Evolutionary conservation across 1,140 invertebrate species (phyloP).

Genomic region (Conus betulinus): DNA sequence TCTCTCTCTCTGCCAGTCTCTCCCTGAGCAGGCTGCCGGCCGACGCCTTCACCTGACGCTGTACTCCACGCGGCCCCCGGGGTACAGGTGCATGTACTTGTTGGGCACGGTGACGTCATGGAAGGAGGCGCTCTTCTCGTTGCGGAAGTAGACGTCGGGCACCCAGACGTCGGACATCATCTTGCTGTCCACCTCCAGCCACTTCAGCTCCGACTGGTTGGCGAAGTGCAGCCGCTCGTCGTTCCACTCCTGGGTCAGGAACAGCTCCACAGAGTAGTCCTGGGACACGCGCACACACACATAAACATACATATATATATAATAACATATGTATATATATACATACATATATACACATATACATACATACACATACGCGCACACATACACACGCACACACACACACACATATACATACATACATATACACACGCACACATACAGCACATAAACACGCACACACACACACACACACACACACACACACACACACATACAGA

Average conservation of each 20-base stretch:
- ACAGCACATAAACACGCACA: too few relatives aligned
- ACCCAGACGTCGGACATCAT: constrained; percentile 72
- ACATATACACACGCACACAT: too few relatives aligned
- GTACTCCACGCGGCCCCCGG: constrained; percentile 64
- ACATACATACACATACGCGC: too few relatives aligned
- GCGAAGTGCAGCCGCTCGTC: constrained; percentile 53
- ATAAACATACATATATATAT: too few relatives aligned
- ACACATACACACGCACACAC: too few relatives aligned
- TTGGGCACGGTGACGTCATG: constrained; percentile 77
- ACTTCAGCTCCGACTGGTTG: constrained; percentile 26
- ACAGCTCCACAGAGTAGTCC: constrained; percentile 74
- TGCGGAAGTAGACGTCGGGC: constrained; percentile 75
- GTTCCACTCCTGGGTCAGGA: constrained; percentile 62
- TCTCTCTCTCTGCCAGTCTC: too few relatives aligned
- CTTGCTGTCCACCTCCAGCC: constrained; percentile 59
- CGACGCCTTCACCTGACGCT: constrained; percentile 46
- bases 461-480: too few relatives aligned
- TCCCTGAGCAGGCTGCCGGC: too few relatives aligned
- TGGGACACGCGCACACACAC: constrained; percentile 30
- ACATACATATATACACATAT: too few relatives aligned
- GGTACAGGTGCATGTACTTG: constrained; percentile 74
- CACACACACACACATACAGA: too few relatives aligned
- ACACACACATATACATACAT: too few relatives aligned
- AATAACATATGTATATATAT: too few relatives aligned
- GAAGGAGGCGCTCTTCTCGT: constrained; percentile 76